phyloP scores from a whole-genome alignment of 2,888 invertebrate genomes.

The Latheticus oryzae region DNA sequence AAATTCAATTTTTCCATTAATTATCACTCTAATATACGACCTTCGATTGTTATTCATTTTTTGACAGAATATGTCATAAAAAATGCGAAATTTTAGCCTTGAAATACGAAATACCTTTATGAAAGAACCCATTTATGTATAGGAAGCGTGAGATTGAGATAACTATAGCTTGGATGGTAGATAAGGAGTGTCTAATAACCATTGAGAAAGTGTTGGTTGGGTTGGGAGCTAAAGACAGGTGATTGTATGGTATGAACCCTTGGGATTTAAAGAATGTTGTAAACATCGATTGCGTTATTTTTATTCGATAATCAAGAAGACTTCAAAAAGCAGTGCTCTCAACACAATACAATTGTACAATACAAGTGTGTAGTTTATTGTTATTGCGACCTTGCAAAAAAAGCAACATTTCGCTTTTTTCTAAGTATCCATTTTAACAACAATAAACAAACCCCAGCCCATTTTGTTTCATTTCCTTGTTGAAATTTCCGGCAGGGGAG shows the following conservation, averaged over 20 bases:
- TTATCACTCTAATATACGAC: too few species aligned
- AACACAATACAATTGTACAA: too few species aligned
- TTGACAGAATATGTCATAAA: too few species aligned
- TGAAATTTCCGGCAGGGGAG: constrained; percentile 19
- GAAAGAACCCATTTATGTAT: too few species aligned
- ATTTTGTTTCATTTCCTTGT: constrained; percentile 1
- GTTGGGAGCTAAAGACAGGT: too few species aligned
- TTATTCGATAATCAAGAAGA: not conserved
- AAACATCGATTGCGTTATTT: not conserved
- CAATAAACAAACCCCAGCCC: constrained; percentile 5
- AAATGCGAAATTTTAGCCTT: constrained; percentile 1
- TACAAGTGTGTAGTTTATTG: too few species aligned
- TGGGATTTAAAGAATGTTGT: not conserved
- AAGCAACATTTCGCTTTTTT: too few species aligned
- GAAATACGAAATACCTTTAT: not conserved
- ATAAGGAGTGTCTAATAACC: constrained; percentile 16
- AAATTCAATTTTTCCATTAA: too few species aligned
- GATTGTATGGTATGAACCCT: not conserved
- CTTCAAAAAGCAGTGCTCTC: too few species aligned
- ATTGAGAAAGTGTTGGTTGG: constrained; percentile 8
- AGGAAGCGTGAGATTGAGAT: constrained; percentile 14
- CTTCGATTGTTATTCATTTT: too few species aligned
- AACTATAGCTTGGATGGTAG: constrained; percentile 6
- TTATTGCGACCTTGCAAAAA: too few species aligned
- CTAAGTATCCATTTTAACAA: too few species aligned